phyloP scores from a whole-genome alignment of 2,888 invertebrate species.

The Acanthococcus lagerstroemiae region DNA sequence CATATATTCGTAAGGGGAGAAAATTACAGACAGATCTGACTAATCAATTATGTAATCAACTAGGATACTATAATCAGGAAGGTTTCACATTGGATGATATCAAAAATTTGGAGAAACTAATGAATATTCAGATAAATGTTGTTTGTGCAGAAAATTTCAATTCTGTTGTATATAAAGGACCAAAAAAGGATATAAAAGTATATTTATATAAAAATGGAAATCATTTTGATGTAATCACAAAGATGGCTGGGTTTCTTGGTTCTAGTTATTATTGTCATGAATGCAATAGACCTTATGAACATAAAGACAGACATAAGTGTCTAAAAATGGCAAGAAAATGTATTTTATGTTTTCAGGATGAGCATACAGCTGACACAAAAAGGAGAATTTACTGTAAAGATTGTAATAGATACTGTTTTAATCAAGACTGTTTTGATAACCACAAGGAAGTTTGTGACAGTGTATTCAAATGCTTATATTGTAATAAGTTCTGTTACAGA shows the following conservation, averaged over 20 bases:
- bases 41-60: slow-evolving; percentile 11
- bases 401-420: no score
- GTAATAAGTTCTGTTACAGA: neutral
- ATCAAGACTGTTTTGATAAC: no score
- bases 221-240: slow-evolving; percentile 19
- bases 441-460: neutral
- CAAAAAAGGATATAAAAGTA: slow-evolving; percentile 13
- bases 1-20: no score
- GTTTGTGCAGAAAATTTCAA: slow-evolving; percentile 20
- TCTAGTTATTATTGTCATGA: slow-evolving; percentile 17
- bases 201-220: no score
- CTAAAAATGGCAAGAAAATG: no score
- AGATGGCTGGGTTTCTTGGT: slow-evolving; percentile 8
- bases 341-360: neutral
- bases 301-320: slow-evolving; percentile 3
- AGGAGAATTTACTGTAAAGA: no score
- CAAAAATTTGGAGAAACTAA: no score
- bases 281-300: slow-evolving; percentile 14
- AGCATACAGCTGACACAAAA: neutral
- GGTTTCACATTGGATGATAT: no score
- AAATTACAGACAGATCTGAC: no score
- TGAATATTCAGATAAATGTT: no score
- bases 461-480: neutral
- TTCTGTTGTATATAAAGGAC: slow-evolving; percentile 9
- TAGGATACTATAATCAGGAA: no score